A percentile compares a stretch with the other conserved stretches of the same genome.
Evolutionary conservation across 2,888 invertebrate genomes (phyloP).

Genomic region (Microctonus hyperodae): DNA sequence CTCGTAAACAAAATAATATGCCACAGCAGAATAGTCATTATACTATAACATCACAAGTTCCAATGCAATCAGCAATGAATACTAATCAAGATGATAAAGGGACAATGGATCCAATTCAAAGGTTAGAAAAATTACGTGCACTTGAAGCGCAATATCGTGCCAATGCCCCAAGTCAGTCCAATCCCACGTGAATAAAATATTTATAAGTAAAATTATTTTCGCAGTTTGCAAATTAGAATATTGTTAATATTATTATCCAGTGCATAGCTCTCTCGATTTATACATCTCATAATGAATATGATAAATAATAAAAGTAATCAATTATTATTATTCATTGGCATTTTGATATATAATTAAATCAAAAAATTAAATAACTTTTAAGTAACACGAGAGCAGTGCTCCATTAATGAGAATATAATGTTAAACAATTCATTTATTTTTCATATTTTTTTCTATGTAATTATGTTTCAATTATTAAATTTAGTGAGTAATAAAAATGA

Average conservation of each 20-base stretch:
- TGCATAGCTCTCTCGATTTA: conserved; percentile 18
- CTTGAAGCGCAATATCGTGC: conserved; percentile 56
- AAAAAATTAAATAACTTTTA: background rate
- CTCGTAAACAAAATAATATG: conserved; percentile 56
- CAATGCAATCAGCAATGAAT: conserved; percentile 40
- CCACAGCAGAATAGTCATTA: conserved; percentile 52
- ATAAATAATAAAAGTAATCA: too few species aligned
- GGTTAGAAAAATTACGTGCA: conserved; percentile 57
- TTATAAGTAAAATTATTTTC: conserved; percentile 1
- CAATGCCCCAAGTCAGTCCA: conserved; percentile 51
- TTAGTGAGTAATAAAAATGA: background rate
- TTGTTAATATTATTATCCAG: conserved; percentile 27
- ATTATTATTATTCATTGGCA: background rate
- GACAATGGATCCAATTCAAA: conserved; percentile 56
- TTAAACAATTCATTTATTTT: background rate
- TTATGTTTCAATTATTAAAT: background rate
- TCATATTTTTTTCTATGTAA: background rate
- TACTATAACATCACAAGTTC: conserved; percentile 40
- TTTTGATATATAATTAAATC: background rate
- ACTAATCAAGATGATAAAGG: conserved; percentile 49
- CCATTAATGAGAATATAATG: background rate
- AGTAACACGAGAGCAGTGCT: background rate
- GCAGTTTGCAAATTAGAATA: conserved; percentile 1
- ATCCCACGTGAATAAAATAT: conserved; percentile 49
- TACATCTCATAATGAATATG: too few species aligned